phyloP scores from a whole-genome alignment of 2,113 vertebrate species.

The Perca schrenkii region DNA sequence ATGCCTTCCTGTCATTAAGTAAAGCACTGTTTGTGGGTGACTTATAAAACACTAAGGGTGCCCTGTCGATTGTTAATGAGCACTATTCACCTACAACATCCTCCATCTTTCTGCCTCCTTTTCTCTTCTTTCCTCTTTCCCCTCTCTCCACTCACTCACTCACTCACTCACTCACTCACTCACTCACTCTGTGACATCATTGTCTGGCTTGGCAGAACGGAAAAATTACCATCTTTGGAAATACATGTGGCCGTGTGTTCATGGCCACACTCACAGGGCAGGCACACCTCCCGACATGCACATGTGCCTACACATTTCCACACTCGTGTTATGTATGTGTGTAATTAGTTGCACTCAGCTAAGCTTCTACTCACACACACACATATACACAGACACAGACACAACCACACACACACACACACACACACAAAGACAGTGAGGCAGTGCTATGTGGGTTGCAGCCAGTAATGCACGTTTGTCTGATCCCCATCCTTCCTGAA shows the following conservation, averaged over 20 bases:
- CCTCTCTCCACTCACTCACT: not conserved
- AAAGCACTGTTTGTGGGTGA: slow-evolving; percentile 49
- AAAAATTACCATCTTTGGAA: slow-evolving; percentile 72
- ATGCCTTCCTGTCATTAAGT: slow-evolving; percentile 69
- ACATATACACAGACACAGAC: slow-evolving; percentile 19
- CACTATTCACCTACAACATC: slow-evolving; percentile 19
- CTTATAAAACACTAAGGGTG: slow-evolving; percentile 59
- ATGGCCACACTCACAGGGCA: slow-evolving; percentile 51
- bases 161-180: not conserved
- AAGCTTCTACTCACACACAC: slow-evolving; percentile 18
- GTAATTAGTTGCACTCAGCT: slow-evolving; percentile 19
- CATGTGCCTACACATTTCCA: slow-evolving; percentile 53
- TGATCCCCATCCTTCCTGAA: slow-evolving; percentile 42
- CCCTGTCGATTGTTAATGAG: slow-evolving; percentile 44
- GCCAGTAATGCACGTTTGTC: slow-evolving; percentile 37
- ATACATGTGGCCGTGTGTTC: slow-evolving; percentile 54
- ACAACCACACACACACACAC: slow-evolving; percentile 41
- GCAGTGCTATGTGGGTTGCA: slow-evolving; percentile 50
- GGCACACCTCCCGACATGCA: slow-evolving; percentile 64
- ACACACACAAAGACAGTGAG: slow-evolving; percentile 45
- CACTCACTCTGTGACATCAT: slow-evolving; percentile 70
- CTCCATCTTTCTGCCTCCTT: slow-evolving; percentile 20
- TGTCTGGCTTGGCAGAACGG: slow-evolving; percentile 67
- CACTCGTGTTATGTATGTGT: slow-evolving; percentile 25
- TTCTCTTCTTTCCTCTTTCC: not conserved